These are phyloP conservation scores for Synodontis membranacea DNA, from an alignment of 2,113 vertebrate species.

Conservation along the genomic window DNA sequence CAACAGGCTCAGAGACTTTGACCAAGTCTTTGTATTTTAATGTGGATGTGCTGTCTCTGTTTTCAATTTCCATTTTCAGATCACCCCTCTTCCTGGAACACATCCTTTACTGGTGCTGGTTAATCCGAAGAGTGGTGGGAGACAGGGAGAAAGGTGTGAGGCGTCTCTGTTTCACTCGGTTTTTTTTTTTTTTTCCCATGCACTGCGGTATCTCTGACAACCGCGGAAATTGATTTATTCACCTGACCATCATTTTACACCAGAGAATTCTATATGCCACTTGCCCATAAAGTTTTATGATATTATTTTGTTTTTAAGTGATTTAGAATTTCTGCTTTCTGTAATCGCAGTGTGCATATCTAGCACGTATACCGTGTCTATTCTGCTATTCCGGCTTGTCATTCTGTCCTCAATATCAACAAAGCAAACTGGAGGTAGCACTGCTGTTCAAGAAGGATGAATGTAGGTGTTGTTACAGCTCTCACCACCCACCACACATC, in stretches of 20 bases:
- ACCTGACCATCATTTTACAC: not conserved
- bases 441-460: constrained; percentile 51
- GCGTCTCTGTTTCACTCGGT: not conserved
- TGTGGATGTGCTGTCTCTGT: not conserved
- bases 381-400: constrained; percentile 35
- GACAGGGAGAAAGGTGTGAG: constrained; percentile 87
- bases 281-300: not conserved
- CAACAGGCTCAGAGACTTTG: not conserved
- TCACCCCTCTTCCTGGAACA: constrained; percentile 84
- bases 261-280: not conserved
- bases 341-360: constrained; percentile 3
- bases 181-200: too few relatives aligned
- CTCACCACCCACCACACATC: constrained; percentile 52
- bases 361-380: not conserved
- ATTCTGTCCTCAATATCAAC: constrained; percentile 50
- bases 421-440: constrained; percentile 48
- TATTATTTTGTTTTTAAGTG: not conserved
- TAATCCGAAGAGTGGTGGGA: constrained; percentile 92
- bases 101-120: constrained; percentile 91
- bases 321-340: constrained; percentile 8
- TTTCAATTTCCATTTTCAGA: constrained; percentile 70
- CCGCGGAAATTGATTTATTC: not conserved
- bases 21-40: not conserved
- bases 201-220: not conserved
- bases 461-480: constrained; percentile 58